Evolutionary conservation across 2,113 vertebrate species (phyloP).

Genomic region (Dicrurus megarhynchus): DNA sequence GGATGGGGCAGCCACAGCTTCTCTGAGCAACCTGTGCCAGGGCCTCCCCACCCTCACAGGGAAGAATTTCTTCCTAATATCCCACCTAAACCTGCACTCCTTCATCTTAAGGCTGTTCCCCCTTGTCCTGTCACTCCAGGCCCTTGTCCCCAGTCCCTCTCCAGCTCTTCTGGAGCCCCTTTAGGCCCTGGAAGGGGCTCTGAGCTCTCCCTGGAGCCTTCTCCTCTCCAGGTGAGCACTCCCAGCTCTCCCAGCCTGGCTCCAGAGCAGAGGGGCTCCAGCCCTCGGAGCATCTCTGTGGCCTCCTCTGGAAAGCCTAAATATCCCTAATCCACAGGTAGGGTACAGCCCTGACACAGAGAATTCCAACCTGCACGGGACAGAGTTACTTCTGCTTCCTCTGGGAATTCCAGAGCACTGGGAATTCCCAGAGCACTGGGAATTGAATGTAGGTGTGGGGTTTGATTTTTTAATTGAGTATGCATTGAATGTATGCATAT

Average conservation of each 20-base stretch:
- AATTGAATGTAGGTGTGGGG: neutral
- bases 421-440: neutral
- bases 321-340: neutral
- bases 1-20: neutral
- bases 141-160: neutral
- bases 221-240: neutral
- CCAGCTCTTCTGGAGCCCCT: neutral
- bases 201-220: neutral
- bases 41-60: rapidly evolving
- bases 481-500: neutral
- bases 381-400: neutral
- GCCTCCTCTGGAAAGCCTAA: neutral
- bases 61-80: neutral
- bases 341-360: neutral
- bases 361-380: neutral
- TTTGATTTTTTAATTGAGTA: neutral
- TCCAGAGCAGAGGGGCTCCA: neutral
- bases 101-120: neutral
- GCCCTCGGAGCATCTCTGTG: neutral
- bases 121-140: neutral
- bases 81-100: neutral
- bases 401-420: no score
- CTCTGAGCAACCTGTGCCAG: neutral
- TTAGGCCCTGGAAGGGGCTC: rapidly evolving
- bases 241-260: neutral